Evolutionary conservation across 1,140 invertebrate genomes (phyloP).

Genomic region (Micrasema minimum): DNA sequence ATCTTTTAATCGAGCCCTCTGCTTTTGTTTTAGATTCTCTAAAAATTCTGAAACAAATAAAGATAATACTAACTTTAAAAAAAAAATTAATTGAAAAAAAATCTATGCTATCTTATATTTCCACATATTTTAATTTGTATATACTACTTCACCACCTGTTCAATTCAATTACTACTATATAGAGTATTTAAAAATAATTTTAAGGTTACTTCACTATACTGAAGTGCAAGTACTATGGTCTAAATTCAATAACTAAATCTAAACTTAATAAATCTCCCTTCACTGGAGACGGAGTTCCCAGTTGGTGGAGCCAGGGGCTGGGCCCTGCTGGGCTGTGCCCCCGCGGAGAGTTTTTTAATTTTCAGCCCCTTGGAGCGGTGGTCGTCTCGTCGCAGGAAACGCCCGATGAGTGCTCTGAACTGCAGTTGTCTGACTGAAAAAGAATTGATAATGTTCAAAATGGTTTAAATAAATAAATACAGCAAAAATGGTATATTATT

Average conservation of each 20-base stretch:
- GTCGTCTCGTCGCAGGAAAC: constrained; percentile 72
- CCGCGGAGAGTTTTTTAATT: constrained; percentile 26
- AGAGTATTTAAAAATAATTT: too few relatives aligned
- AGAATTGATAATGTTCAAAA: too few relatives aligned
- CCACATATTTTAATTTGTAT: too few relatives aligned
- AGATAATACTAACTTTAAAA: not conserved
- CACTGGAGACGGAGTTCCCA: constrained; percentile 58
- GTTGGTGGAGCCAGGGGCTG: constrained; percentile 13
- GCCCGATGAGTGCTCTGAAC: constrained; percentile 79
- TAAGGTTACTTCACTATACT: too few relatives aligned
- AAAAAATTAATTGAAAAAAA: constrained; percentile 2
- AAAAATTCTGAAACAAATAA: constrained; percentile 45
- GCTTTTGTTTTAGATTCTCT: constrained; percentile 53
- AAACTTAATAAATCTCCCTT: too few relatives aligned
- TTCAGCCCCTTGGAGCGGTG: constrained; percentile 52
- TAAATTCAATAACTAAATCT: too few relatives aligned
- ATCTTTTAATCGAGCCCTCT: constrained; percentile 51
- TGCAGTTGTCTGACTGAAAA: constrained; percentile 77
- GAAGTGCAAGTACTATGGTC: too few relatives aligned
- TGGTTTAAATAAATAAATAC: not conserved
- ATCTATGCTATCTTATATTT: too few relatives aligned
- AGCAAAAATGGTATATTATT: too few relatives aligned
- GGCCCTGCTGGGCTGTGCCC: not conserved
- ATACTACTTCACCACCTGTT: too few relatives aligned
- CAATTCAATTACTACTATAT: too few relatives aligned